Percentiles rank a stretch among this genome's conserved stretches.
These are phyloP conservation scores for Miltochrista miniata DNA, from an alignment of 2,888 invertebrate genomes.

Conservation along the genomic window DNA sequence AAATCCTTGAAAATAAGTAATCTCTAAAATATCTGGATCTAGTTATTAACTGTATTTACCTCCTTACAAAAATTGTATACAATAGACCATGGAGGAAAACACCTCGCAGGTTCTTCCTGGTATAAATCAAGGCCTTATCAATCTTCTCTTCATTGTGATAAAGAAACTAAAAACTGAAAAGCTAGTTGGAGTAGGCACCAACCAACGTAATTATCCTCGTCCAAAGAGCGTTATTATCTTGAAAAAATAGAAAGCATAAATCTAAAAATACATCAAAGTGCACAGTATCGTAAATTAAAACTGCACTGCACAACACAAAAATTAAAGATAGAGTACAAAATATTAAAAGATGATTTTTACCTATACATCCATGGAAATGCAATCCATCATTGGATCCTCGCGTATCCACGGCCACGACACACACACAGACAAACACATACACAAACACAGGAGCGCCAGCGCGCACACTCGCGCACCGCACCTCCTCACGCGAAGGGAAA, in stretches of 20 bases:
- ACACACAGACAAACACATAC: constrained; percentile 31
- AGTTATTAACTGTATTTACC: constrained; percentile 2
- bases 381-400: constrained; percentile 81
- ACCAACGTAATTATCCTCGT: constrained; percentile 42
- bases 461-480: constrained; percentile 74
- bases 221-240: constrained; percentile 57
- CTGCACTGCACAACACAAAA: constrained; percentile 39
- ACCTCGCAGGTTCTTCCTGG: constrained; percentile 54
- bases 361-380: constrained; percentile 81
- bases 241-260: neutral
- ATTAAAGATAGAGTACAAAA: constrained; percentile 54
- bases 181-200: constrained; percentile 35
- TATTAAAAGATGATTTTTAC: constrained; percentile 71
- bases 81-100: constrained; percentile 56
- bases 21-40: constrained; percentile 2
- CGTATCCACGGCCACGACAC: constrained; percentile 67
- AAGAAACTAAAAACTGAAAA: constrained; percentile 55
- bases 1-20: neutral
- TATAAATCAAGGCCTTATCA: constrained; percentile 58
- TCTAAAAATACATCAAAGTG: neutral
- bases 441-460: constrained; percentile 62
- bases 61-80: constrained; percentile 37
- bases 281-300: too few species aligned
- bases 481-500: constrained; percentile 83
- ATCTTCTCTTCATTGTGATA: constrained; percentile 54